phyloP scores from a whole-genome alignment of 2,888 invertebrate species.

The Clunio marinus region DNA sequence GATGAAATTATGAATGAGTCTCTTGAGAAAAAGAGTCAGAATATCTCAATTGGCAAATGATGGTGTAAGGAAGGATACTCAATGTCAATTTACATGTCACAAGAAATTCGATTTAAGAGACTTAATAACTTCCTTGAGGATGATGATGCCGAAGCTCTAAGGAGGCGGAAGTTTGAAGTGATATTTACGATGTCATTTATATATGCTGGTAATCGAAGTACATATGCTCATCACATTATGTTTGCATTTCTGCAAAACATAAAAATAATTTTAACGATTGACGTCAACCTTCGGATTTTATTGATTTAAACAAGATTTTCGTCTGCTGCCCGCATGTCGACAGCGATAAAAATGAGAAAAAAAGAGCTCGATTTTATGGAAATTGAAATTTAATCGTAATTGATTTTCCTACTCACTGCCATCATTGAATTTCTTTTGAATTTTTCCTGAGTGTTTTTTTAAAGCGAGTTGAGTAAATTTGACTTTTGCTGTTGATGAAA shows the following conservation, averaged over 20 bases:
- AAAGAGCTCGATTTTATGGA: neutral
- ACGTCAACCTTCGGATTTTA: neutral
- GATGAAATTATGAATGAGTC: conserved; percentile 7
- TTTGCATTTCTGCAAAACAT: neutral
- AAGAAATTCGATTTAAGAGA: conserved; percentile 14
- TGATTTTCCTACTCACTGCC: too few species aligned
- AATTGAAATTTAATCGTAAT: conserved; percentile 11
- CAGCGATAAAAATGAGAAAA: neutral
- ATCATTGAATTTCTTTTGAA: neutral
- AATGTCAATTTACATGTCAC: conserved; percentile 20
- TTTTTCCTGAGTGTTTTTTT: neutral
- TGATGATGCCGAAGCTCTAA: neutral
- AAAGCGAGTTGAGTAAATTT: neutral
- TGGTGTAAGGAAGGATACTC: conserved; percentile 4
- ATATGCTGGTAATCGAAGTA: neutral
- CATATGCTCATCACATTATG: neutral
- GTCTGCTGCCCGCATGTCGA: neutral
- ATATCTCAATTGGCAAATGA: conserved; percentile 8
- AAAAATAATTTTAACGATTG: neutral
- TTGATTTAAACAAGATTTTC: neutral
- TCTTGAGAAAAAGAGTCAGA: neutral
- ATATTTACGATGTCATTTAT: neutral
- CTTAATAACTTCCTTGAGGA: conserved; percentile 3
- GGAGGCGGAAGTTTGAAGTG: conserved; percentile 1
- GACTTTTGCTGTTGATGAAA: neutral